Evolutionary conservation across 2,888 invertebrate species (phyloP), one percentile per base, ranked within the genome.

Genomic region (Corbicula japonica): DNA sequence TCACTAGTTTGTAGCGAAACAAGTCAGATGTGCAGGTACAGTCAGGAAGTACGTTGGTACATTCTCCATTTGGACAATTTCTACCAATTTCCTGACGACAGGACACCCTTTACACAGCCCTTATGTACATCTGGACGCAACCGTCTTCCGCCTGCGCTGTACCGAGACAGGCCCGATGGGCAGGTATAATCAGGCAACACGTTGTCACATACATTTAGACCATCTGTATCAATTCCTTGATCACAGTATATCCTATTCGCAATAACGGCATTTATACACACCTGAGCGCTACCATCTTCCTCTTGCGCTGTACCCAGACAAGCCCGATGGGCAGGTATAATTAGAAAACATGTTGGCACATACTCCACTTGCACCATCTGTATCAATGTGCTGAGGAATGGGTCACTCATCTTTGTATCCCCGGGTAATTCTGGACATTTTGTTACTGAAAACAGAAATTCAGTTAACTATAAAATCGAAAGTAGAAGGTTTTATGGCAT

Each of bases 331-430:
- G 82, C 84, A 26, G 85, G 87, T 41, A 82, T 76, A 12, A 74
- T 35, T 1, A 87, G 73, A 23, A 83, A 62, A 34, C 73, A 80
- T 18, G 83, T 76, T 5, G 87, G 83, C 10, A 84, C 68, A 26
- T 69, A 61, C 18, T 84, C 85, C 12, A 86, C 85, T 65, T 77
- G 80, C 21, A 86, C 74, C 84, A 87, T 86, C 74, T 87, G 87
- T 56, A 86, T 79, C 15, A 87, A 62, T 6, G 83, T 80, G 48
- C 80, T 82, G 6, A 87, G 70, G 44, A 87, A 81, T 21, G 83
- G 74, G 62, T 87, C 86, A 63, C 74, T 74, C 41, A 87, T 83
- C 34, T 75, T 75, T 10, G 84, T 81, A 32, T 83, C 84, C 26
- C 41, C 46, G 38, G 86, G 84, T n/a, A 87, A 52, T 10, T 60